These are phyloP conservation scores for Rhabditophanes sp. DNA, from an alignment of 2,888 invertebrate species.

Conservation along the genomic window DNA sequence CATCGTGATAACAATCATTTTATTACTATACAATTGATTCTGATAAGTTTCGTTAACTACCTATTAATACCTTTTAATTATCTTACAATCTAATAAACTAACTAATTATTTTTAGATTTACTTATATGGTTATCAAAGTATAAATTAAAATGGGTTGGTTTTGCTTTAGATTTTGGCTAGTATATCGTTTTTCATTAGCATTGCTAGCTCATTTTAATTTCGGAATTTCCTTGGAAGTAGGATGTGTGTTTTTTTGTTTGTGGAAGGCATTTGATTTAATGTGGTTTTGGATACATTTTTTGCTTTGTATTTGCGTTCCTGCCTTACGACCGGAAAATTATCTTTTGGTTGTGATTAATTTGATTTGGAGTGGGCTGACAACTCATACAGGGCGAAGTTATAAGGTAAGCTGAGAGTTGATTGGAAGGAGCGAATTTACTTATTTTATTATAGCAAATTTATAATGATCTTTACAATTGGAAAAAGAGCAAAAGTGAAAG, in stretches of 20 bases:
- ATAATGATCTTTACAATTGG: constrained; percentile 21
- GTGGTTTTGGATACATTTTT: constrained; percentile 42
- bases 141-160: constrained; percentile 16
- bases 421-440: not conserved
- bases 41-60: too few relatives aligned
- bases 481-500: constrained; percentile 26
- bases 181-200: constrained; percentile 34
- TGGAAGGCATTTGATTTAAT: constrained; percentile 41
- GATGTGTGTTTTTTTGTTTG: constrained; percentile 35
- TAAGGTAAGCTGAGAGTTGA: constrained; percentile 14
- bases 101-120: too few relatives aligned
- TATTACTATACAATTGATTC: too few relatives aligned
- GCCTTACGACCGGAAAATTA: constrained; percentile 28
- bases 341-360: constrained; percentile 28
- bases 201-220: constrained; percentile 37
- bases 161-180: constrained; percentile 39
- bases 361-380: constrained; percentile 23
- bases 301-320: constrained; percentile 33
- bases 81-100: too few relatives aligned
- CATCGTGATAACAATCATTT: too few relatives aligned
- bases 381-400: constrained; percentile 25
- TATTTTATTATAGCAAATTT: constrained; percentile 22
- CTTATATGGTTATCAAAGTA: too few relatives aligned
- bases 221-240: constrained; percentile 26
- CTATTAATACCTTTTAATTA: too few relatives aligned